Conservation (phyloP, 2,888 invertebrate species). For the Leistus spinibarbis region DNA sequence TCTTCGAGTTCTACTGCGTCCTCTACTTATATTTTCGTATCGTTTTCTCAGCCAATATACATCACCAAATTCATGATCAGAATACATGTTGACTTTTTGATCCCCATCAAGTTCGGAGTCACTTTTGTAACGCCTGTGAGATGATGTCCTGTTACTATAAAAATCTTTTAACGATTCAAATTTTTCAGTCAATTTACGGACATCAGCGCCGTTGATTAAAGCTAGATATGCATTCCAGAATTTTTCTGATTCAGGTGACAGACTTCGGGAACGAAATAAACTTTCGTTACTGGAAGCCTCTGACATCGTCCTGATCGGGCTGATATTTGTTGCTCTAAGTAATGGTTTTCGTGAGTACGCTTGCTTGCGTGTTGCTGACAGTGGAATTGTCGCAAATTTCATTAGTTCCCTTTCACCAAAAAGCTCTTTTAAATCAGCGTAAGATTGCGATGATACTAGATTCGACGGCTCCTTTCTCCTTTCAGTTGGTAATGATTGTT, state of each 20-base stretch:
- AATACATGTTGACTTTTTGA: slow-evolving; percentile 53
- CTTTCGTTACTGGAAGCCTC: slow-evolving; percentile 68
- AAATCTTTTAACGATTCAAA: slow-evolving; percentile 72
- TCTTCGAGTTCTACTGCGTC: slow-evolving; percentile 58
- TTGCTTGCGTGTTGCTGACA: slow-evolving; percentile 56
- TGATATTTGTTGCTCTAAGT: slow-evolving; percentile 53
- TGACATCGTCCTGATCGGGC: slow-evolving; percentile 54
- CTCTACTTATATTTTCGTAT: slow-evolving; percentile 63
- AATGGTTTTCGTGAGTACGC: slow-evolving; percentile 58
- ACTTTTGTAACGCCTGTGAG: slow-evolving; percentile 70
- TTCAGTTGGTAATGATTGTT: slow-evolving; percentile 45
- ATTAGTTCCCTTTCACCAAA: slow-evolving; percentile 75
- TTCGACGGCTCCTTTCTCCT: slow-evolving; percentile 43
- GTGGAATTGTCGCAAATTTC: slow-evolving; percentile 64
- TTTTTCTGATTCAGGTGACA: slow-evolving; percentile 75
- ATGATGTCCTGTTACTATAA: slow-evolving; percentile 53
- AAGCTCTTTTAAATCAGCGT: slow-evolving; percentile 78
- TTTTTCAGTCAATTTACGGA: slow-evolving; percentile 75
- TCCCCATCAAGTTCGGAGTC: slow-evolving; percentile 74
- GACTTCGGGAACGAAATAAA: slow-evolving; percentile 72
- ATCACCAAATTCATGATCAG: slow-evolving; percentile 58
- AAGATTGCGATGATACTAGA: slow-evolving; percentile 68
- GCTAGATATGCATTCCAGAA: slow-evolving; percentile 73
- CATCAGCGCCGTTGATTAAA: slow-evolving; percentile 77
- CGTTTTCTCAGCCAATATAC: slow-evolving; percentile 66